These are phyloP conservation scores for Syndactyla subalaris DNA, from an alignment of 2,797 vertebrate genomes.

Conservation along the genomic window DNA sequence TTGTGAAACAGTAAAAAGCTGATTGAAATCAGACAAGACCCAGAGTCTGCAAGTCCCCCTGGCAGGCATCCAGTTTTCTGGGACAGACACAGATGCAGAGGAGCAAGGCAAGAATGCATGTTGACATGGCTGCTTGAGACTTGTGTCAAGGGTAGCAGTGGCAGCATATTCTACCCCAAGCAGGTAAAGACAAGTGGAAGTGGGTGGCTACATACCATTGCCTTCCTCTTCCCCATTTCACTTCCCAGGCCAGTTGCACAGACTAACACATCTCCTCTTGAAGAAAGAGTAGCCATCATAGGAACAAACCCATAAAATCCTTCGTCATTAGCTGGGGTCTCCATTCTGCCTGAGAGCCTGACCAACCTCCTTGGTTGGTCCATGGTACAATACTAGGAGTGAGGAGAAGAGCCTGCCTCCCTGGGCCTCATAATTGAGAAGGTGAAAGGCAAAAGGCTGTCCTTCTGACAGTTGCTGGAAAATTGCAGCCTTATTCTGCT, in stretches of 20 bases:
- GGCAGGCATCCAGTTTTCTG: neutral
- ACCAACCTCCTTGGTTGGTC: neutral
- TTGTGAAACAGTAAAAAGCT: neutral
- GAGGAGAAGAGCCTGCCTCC: neutral
- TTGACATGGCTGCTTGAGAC: neutral
- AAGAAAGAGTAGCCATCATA: neutral
- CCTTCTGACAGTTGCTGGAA: neutral
- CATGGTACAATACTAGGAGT: neutral
- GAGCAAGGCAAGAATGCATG: neutral
- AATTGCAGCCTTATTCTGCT: neutral
- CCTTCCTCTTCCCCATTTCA: neutral
- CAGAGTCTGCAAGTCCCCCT: neutral
- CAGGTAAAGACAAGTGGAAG: neutral
- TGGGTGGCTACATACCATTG: neutral
- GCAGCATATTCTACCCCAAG: neutral
- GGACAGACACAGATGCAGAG: neutral
- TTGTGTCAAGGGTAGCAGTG: neutral
- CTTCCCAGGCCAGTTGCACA: neutral
- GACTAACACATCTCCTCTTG: neutral
- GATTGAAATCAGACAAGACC: neutral
- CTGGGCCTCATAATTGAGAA: neutral
- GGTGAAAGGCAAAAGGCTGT: neutral
- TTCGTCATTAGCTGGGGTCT: neutral
- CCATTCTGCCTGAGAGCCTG: neutral
- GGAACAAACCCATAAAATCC: neutral